These are phyloP conservation scores for Lophotriccus pileatus DNA, from an alignment of 2,797 vertebrate species.

Conservation along the genomic window DNA sequence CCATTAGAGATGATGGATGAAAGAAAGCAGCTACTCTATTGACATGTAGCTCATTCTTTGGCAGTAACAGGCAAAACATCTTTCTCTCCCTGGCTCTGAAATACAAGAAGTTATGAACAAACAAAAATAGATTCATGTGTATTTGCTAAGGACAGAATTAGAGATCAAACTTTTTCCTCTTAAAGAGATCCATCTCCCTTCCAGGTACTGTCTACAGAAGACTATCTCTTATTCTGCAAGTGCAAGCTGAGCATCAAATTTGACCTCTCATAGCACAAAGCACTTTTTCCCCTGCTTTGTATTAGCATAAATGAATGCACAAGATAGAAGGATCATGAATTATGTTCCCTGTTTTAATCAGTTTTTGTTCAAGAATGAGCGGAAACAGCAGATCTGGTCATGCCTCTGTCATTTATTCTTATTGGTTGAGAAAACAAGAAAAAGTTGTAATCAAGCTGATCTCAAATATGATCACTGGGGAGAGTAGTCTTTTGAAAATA, in stretches of 20 bases:
- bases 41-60: background rate
- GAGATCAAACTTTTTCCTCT: background rate
- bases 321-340: background rate
- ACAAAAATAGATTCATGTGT: background rate
- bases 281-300: background rate
- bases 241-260: background rate
- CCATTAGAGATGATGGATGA: background rate
- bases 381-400: background rate
- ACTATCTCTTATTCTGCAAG: background rate
- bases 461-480: background rate
- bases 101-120: background rate
- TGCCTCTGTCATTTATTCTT: background rate
- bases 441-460: background rate
- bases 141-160: background rate
- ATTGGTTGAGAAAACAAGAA: background rate
- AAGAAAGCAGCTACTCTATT: background rate
- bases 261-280: background rate
- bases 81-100: background rate
- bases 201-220: background rate
- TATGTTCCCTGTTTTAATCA: background rate
- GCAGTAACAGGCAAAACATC: background rate
- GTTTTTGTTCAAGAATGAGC: background rate
- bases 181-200: background rate
- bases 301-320: background rate
- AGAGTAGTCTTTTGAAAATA: background rate